Evolutionary conservation across 1,140 invertebrate species (phyloP), one percentile per base, ranked within the genome.

Genomic region (Thaumatotibia leucotreta): DNA sequence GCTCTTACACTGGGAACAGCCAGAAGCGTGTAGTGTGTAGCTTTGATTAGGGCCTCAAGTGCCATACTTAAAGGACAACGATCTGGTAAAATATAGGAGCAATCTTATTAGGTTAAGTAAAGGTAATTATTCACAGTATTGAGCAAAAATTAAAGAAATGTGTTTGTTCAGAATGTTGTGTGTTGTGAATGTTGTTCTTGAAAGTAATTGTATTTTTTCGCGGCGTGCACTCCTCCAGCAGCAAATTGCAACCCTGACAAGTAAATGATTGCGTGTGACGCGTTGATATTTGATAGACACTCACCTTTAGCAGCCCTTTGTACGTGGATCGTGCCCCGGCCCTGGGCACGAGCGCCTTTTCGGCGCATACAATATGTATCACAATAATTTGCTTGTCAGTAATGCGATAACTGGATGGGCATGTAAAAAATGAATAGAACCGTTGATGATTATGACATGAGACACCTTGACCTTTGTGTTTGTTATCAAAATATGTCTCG

Each of bases 251-350:
- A 33, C 61, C 39, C n/a, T 58, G 69, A 76, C 72, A 76, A 64
- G 74, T 72, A 73, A 76, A 76, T 72, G 45, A 61, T 63, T 4
- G 24, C 20, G 54, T 61, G 27, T 62, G 61, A 61, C 50, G 50
- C 23, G n/a, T 24, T 54, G 50, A 22, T 20, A 39, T 74, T 70
- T 82, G 81, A 83, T 80, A 45, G 82, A 79, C 76, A 72, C 49
- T 77, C 72, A 80, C 82, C 77, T 82, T 83, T 83, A 39, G 32
- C 17, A 31, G 66, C 64, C 72, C 73, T 76, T 76, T 76, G 64
- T 66, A 23, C 49, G 39, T 23, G 32, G 10, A 31, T 14, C n/a
- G 58, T 29, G 6, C 39, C 17, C 27, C 39, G 39, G 39, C 39
- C 39, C 39, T 45, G 14, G 66, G 67, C 80, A 77, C 77, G 78